Conservation (phyloP, 2,797 vertebrate species). For the Rhinogobio ventralis region DNA sequence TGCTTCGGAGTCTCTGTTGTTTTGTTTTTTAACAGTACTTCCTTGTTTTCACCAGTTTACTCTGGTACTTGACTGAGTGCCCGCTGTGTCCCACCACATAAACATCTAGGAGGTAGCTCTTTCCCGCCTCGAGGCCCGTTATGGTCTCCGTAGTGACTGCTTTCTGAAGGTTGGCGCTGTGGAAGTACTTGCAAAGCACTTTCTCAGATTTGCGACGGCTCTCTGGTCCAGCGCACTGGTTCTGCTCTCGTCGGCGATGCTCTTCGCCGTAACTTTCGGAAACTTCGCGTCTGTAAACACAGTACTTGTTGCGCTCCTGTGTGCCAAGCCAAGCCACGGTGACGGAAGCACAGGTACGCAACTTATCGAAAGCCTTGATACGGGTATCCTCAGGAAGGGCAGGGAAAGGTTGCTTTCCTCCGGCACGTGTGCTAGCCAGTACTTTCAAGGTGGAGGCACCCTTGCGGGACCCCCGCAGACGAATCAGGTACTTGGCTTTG, state of each 20-base stretch:
- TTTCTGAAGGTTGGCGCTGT: constrained; percentile 94
- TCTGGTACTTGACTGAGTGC: constrained; percentile 97
- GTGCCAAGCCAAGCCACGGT: constrained; percentile 98
- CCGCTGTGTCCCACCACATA: constrained; percentile 94
- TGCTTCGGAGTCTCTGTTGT: constrained; percentile 43
- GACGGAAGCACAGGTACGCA: constrained; percentile 93
- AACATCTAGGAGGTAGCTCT: constrained; percentile 96
- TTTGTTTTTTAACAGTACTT: constrained; percentile 89
- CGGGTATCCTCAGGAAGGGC: constrained; percentile 94
- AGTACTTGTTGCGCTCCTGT: constrained; percentile 97
- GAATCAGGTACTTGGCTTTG: constrained; percentile 94
- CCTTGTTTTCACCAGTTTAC: constrained; percentile 98
- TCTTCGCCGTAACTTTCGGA: constrained; percentile 87
- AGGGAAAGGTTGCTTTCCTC: constrained; percentile 92
- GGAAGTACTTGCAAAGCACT: constrained; percentile 98
- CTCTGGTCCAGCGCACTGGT: constrained; percentile 94
- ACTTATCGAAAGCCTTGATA: constrained; percentile 96
- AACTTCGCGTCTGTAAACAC: constrained; percentile 94
- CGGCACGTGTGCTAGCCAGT: constrained; percentile 87
- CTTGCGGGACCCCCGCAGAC: constrained; percentile 90
- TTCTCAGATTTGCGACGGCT: constrained; percentile 93
- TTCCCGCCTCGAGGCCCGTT: constrained; percentile 89
- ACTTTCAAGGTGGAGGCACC: constrained; percentile 92
- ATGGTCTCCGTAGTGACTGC: constrained; percentile 98
- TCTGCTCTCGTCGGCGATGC: constrained; percentile 90